Conservation (phyloP, 2,888 invertebrate genomes). For the Eulithis testata region DNA sequence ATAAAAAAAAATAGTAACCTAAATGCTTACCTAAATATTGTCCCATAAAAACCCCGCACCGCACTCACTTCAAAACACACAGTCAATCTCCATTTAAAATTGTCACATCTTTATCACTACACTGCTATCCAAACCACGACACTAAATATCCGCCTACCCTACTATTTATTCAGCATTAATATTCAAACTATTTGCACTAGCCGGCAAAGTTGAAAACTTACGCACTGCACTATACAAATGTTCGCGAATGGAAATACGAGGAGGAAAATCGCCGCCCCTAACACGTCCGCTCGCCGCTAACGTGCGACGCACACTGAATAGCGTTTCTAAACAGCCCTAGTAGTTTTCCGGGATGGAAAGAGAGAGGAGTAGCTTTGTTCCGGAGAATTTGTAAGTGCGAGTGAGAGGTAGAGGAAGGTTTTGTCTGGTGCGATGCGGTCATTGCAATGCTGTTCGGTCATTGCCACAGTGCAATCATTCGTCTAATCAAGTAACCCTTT, state of each 20-base stretch:
- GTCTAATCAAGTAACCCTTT: slow-evolving; percentile 53
- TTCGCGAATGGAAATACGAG: slow-evolving; percentile 48
- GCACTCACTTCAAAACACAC: slow-evolving; percentile 17
- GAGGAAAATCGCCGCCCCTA: slow-evolving; percentile 46
- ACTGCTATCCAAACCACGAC: slow-evolving; percentile 27
- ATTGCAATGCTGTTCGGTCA: slow-evolving; percentile 78
- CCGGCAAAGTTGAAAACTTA: slow-evolving; percentile 50
- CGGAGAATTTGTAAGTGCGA: slow-evolving; percentile 54
- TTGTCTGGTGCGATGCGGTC: slow-evolving; percentile 80
- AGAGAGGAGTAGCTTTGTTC: slow-evolving; percentile 48
- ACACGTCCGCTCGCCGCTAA: slow-evolving; percentile 58
- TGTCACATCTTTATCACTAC: slow-evolving; percentile 22
- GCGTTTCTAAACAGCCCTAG: slow-evolving; percentile 66
- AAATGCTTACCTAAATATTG: slow-evolving; percentile 15
- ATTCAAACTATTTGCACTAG: slow-evolving; percentile 24
- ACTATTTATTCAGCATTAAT: slow-evolving; percentile 31
- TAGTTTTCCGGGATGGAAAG: slow-evolving; percentile 69
- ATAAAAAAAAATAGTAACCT: not conserved
- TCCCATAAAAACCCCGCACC: slow-evolving; percentile 6
- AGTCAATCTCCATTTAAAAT: slow-evolving; percentile 17
- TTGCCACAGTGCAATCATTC: slow-evolving; percentile 73
- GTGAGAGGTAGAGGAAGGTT: slow-evolving; percentile 62
- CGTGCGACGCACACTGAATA: slow-evolving; percentile 72
- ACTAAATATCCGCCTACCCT: slow-evolving; percentile 15
- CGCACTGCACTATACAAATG: slow-evolving; percentile 51